Evolutionary conservation across 2,888 invertebrate species (phyloP), one percentile per base, ranked within the genome.

Genomic region (Ormyrus rosae): DNA sequence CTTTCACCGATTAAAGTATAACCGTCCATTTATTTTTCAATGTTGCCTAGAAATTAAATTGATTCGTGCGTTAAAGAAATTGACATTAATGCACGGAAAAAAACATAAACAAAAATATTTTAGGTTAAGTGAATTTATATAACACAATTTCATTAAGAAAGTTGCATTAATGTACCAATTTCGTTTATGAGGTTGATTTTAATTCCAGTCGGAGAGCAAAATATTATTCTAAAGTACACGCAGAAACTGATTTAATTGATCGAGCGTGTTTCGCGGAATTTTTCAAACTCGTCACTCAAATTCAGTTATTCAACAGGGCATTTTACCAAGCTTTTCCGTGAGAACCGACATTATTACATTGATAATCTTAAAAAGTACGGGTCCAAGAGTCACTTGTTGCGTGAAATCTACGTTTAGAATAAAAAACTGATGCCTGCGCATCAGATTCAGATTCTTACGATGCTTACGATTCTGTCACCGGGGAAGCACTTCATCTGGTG

Each of bases 401-500:
- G 34, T 34, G 3, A 34, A 34, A 34, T 34, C 34, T 34, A 34
- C 34, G 34, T 34, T 34, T 34, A 34, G 34, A 34, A 34, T 34
- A 34, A 34, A 34, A 3, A 34, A 34, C 34, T 4, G 34, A 34
- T 34, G 34, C 34, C 13, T 13, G 13, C 13, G 13, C 34, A 34
- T 34, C 3, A 34, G 34, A 34, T 34, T 34, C 34, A 34, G 58
- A 55, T 68, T 72, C 67, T 63, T 77, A 78, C 60, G 80, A 82
- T 82, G 58, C 84, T 85, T 88, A 90, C 88, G 80, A 90, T 88
- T 86, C 89, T 88, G 83, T 90, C 90, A 50, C 87, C 87, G n/a
- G 90, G 87, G 83, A 89, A 90, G 82, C 89, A 90, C 83, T 90
- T 90, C 87, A 90, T 89, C 83, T 89, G 90, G 84, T 90, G 90